Base-by-base conservation (phyloP, 2,797 vertebrate genomes). In the Tarsius wallacei region DNA sequence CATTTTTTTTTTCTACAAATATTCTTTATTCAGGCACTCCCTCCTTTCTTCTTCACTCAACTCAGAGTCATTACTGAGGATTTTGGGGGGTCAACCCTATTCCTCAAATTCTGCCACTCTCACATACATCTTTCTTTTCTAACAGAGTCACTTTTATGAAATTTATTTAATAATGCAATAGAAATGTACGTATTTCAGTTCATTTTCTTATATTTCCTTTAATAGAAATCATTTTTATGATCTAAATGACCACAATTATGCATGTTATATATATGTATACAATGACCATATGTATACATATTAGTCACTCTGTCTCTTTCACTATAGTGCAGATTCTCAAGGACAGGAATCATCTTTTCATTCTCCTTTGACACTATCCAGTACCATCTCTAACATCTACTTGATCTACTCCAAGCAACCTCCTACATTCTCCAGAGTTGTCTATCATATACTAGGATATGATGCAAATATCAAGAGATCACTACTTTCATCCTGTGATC, bases 81-180 rank as follows among this genome's bases (percentile, higher is more conserved):
- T 14, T n/a, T 81, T 70, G 42, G 42, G 42, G 42, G 42, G 42
- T 86, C 22, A 26, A 13, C 10, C 26, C 26, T 81, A 11, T 47
- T 86, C 74, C 16, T 81, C 81, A 93, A 59, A 59, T 74, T 59
- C 42, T 61, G 57, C 59, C 64, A 66, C 21, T 61, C n/a, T 96
- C 59, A 28, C 33, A 57, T 33, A 15, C 24, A 68, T 80, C 15
- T 74, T 84, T n/a, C 5, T 81, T 36, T 74, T 61, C n/a, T 85
- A 80, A 77, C 42, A 31, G 12, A 78, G 10, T 90, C 31, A 81
- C 21, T 87, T 90, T 94, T 68, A 74, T 87, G 47, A 74, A 81
- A 70, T 16, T 87, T 59, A 33, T 42, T 86, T 86, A 86, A 28
- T 74, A 63, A 77, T 33, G 6, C 4, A 87, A 36, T 42, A 86